phyloP scores from a whole-genome alignment of 37 sponge, comb jelly and placozoan genomes.

The Hexactinellida sp. region DNA sequence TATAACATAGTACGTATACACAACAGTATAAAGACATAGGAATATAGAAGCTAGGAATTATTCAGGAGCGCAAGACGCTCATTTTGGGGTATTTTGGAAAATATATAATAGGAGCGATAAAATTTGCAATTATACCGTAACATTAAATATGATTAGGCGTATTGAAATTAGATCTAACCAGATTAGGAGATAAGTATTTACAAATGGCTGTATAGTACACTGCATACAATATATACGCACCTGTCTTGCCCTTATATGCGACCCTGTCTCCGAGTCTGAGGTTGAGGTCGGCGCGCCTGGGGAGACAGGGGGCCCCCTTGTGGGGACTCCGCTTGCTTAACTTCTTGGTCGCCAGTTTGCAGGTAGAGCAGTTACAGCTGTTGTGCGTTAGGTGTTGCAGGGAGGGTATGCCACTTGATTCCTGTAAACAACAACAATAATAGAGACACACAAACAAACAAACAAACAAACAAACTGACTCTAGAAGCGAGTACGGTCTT shows the following conservation, averaged over 20 bases:
- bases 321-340: neutral
- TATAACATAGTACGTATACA: too few relatives aligned
- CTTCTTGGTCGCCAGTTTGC: conserved; percentile 16
- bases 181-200: too few relatives aligned
- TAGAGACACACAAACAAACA: neutral
- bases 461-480: neutral
- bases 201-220: too few relatives aligned
- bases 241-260: neutral
- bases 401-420: neutral
- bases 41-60: too few relatives aligned
- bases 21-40: too few relatives aligned
- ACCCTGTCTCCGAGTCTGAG: conserved; percentile 55
- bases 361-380: neutral
- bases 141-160: too few relatives aligned
- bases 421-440: neutral
- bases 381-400: neutral
- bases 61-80: too few relatives aligned
- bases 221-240: too few relatives aligned
- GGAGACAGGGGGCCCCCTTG: neutral
- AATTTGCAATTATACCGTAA: too few relatives aligned
- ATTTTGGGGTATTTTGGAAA: too few relatives aligned
- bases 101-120: too few relatives aligned
- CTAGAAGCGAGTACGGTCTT: neutral
- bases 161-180: too few relatives aligned
- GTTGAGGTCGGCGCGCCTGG: neutral